Base-by-base conservation (phyloP, 2,888 invertebrate species). In the Melikaiella ostensackeni region DNA sequence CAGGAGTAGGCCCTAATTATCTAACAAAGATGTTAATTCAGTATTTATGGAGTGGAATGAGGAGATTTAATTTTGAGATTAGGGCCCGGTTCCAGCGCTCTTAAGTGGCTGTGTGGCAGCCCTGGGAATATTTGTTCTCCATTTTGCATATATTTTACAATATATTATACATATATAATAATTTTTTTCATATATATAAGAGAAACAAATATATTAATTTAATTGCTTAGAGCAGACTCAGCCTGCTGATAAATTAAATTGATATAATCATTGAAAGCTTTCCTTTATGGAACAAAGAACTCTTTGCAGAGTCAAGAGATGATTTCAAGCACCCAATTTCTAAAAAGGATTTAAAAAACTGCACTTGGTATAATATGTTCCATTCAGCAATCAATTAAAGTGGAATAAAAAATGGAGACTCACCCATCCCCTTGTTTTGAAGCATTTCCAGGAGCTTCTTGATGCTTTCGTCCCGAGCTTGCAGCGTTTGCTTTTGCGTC, bases 371-470 rank as follows among this genome's bases (percentile, higher is more conserved):
- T 46, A 27, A 27, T 66, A 70, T 27, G 27, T 19, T 27, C 5
- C 1, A 46, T 30, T 30, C 27, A 50, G 19, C 30, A 30, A 50
- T 27, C 30, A 50, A 8, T 66, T 16, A 46, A 19, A 50, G n/a
- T 30, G 50, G 70, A 75, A 75, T 59, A 77, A 78, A 80, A 78
- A 73, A 61, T 62, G 38, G 35, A 61, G 76, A 93, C 97, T 95
- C 94, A 97, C 98, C 97, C 95, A 98, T 96, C 92, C 98, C 98
- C 93, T 98, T 98, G 92, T 97, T 98, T 92, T 99, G 98, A 80
- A 99, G 94, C 98, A 99, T 98, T 94, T 99, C 99, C 89, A 99
- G 94, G 88, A 99, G 94, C 92, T 98, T 99, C 93, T 99, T 99
- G 92, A 99, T 99, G 92, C 98, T 98, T 91, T 99, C 99, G 92